These are phyloP conservation scores for Pogonocichla stellata DNA, from an alignment of 2,113 vertebrate genomes.

Conservation along the genomic window DNA sequence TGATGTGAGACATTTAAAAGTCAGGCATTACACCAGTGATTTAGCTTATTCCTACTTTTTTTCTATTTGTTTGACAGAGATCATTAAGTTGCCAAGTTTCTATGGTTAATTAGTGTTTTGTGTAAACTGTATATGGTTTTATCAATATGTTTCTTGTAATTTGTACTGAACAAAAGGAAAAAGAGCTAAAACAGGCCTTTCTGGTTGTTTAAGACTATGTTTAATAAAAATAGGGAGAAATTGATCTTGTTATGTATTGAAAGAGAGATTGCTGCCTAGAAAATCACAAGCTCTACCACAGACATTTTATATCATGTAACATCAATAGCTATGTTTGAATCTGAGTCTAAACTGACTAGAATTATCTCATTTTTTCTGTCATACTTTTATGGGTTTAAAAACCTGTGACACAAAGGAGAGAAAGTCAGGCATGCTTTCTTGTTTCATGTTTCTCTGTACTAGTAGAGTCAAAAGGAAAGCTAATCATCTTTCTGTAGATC, in stretches of 20 bases:
- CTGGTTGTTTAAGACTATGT: not conserved
- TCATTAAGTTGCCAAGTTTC: not conserved
- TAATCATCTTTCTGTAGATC: not conserved
- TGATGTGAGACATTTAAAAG: not conserved
- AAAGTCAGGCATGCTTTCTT: not conserved
- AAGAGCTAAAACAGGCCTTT: not conserved
- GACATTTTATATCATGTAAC: not conserved
- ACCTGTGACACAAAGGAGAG: not conserved
- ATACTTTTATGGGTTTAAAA: not conserved
- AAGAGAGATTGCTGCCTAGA: not conserved
- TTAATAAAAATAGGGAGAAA: not conserved
- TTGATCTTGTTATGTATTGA: not conserved
- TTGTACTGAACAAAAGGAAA: not conserved
- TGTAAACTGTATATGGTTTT: not conserved
- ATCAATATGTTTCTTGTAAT: conserved; percentile 4
- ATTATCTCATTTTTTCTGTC: not conserved
- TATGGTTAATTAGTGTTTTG: conserved; percentile 7
- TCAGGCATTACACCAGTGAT: not conserved
- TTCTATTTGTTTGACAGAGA: not conserved
- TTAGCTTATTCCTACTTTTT: not conserved
- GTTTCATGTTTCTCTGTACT: not conserved
- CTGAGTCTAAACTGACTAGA: not conserved
- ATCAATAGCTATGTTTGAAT: not conserved
- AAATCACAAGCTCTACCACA: not conserved
- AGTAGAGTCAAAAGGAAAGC: not conserved